Conservation (phyloP, 2,797 vertebrate species). For the Pangasius krempfi region DNA sequence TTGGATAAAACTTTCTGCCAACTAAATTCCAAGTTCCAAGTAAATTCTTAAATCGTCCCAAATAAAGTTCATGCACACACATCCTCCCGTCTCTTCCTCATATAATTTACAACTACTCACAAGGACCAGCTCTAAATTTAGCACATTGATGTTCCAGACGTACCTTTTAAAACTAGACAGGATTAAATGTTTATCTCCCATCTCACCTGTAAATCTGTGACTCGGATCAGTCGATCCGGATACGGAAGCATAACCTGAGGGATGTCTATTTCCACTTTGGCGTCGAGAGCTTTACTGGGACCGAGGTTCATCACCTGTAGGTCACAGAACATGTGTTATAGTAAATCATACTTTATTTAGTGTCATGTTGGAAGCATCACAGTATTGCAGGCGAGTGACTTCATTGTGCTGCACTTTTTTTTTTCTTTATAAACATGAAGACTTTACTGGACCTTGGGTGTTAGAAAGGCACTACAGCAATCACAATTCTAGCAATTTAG, state of each 20-base stretch:
- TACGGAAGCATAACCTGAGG: conserved; percentile 84
- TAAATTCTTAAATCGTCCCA: not conserved
- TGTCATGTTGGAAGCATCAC: not conserved
- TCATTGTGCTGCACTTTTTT: not conserved
- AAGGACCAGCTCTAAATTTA: not conserved
- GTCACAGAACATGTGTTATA: conserved; percentile 4
- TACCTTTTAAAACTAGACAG: conserved; percentile 5
- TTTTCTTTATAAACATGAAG: not conserved
- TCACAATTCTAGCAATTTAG: not conserved
- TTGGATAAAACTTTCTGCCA: not conserved
- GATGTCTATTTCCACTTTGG: conserved; percentile 80
- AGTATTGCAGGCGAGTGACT: not conserved
- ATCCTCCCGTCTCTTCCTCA: not conserved
- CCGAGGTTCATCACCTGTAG: conserved; percentile 88
- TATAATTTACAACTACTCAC: not conserved
- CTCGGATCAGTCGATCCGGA: conserved; percentile 79
- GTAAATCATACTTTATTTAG: not conserved
- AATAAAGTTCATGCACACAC: not conserved
- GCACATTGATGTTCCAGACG: not conserved
- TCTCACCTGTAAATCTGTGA: conserved; percentile 84
- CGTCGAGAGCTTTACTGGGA: conserved; percentile 82
- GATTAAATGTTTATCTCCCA: not conserved
- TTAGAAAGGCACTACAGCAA: not conserved
- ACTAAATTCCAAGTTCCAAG: not conserved
- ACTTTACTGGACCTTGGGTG: not conserved